These are phyloP conservation scores for Ceratotherium simum DNA, from an alignment of 2,113 vertebrate species.

Conservation along the genomic window DNA sequence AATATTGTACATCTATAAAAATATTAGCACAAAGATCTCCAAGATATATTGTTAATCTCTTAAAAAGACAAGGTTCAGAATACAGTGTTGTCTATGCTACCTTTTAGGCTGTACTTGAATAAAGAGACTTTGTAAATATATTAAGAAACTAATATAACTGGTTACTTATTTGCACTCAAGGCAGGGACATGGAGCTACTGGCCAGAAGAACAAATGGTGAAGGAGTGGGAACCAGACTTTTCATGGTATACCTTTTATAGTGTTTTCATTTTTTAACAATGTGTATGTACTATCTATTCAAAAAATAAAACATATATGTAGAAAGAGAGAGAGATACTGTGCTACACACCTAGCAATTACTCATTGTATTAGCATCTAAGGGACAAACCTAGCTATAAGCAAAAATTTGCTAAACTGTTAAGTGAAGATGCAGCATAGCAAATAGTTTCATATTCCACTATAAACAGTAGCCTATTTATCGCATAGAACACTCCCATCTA, in stretches of 20 bases:
- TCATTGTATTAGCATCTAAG: not conserved
- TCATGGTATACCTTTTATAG: not conserved
- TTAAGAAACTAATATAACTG: not conserved
- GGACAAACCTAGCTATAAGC: not conserved
- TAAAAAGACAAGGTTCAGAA: not conserved
- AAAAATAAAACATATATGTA: not conserved
- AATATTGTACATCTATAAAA: not conserved
- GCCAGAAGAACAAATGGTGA: not conserved
- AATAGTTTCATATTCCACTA: not conserved
- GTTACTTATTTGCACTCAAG: not conserved
- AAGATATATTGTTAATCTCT: not conserved
- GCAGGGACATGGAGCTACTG: not conserved
- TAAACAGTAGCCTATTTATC: not conserved
- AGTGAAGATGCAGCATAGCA: not conserved
- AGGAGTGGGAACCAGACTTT: not conserved
- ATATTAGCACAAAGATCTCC: not conserved
- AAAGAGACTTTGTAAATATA: not conserved
- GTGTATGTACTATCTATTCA: not conserved
- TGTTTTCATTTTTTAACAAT: not conserved
- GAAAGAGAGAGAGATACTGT: not conserved
- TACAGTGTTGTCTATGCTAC: not conserved
- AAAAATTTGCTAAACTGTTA: not conserved
- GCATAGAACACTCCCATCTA: not conserved
- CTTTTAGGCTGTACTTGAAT: not conserved
- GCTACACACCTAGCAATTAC: not conserved